A percentile compares a stretch with the other conserved stretches of the same genome.
Evolutionary conservation across 2,888 invertebrate species (phyloP).

Genomic region (Petrophora chlorosata): DNA sequence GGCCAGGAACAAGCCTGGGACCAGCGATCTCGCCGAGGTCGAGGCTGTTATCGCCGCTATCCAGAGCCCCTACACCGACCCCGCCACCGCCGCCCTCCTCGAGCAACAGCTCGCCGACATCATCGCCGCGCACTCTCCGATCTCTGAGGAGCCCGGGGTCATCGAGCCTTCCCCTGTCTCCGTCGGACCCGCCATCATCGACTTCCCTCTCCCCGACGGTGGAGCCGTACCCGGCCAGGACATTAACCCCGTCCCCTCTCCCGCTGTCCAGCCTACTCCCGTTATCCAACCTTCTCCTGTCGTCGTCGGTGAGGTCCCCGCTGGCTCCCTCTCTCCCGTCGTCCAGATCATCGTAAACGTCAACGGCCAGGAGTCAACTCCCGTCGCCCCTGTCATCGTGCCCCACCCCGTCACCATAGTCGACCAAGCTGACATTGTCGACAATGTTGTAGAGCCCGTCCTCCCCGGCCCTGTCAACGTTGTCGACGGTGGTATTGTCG

Average conservation of each 20-base stretch:
- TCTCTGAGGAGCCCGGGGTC: conserved; percentile 29
- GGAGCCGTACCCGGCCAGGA: conserved; percentile 26
- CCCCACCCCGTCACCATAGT: conserved; percentile 32
- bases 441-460: conserved; percentile 28
- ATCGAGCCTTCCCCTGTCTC: conserved; percentile 22
- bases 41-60: conserved; percentile 57
- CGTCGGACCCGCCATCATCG: conserved; percentile 36
- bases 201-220: conserved; percentile 32
- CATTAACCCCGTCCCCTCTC: conserved; percentile 22
- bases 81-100: conserved; percentile 53
- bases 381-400: conserved; percentile 33
- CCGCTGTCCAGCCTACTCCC: conserved; percentile 19
- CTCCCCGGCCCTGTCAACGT: conserved; percentile 33
- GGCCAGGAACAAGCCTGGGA: conserved; percentile 34
- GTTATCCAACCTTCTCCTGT: conserved; percentile 30
- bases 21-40: conserved; percentile 35
- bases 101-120: conserved; percentile 48
- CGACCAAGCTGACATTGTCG: conserved; percentile 24
- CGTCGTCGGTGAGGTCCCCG: conserved; percentile 22
- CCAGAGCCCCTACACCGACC: conserved; percentile 59
- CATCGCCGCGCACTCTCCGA: conserved; percentile 37
- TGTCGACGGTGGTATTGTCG: conserved; percentile 29
- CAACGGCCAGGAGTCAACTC: conserved; percentile 15
- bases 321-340: conserved; percentile 28
- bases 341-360: conserved; percentile 38